These are phyloP conservation scores for Stegostoma tigrinum DNA, from an alignment of 2,113 vertebrate species.

Conservation along the genomic window DNA sequence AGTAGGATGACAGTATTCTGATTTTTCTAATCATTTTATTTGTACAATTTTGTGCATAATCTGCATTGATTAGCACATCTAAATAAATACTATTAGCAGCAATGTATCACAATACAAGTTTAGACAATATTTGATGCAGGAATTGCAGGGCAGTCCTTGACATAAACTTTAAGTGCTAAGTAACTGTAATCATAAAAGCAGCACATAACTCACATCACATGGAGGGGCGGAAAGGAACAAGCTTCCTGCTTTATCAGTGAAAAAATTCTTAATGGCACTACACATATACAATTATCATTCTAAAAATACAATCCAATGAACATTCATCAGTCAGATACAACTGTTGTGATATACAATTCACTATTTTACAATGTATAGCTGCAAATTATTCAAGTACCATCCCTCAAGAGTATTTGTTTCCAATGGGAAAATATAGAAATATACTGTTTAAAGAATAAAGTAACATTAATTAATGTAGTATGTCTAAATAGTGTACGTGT, in stretches of 20 bases:
- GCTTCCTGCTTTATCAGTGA: conserved; percentile 1
- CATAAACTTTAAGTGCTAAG: conserved; percentile 33
- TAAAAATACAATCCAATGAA: conserved; percentile 29
- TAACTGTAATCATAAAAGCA: conserved; percentile 31
- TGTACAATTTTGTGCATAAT: conserved; percentile 31
- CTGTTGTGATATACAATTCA: conserved; percentile 18
- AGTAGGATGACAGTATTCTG: not conserved
- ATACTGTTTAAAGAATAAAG: not conserved
- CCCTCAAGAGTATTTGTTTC: not conserved
- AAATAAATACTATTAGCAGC: conserved; percentile 36
- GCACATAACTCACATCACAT: conserved; percentile 18
- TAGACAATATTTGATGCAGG: conserved; percentile 36
- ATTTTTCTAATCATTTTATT: conserved; percentile 29
- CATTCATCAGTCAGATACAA: conserved; percentile 32
- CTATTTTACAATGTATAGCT: conserved; percentile 16
- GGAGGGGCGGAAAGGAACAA: not conserved
- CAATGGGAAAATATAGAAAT: conserved; percentile 3
- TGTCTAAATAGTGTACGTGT: not conserved
- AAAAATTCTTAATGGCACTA: conserved; percentile 30
- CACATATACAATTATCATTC: conserved; percentile 28
- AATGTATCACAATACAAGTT: conserved; percentile 35
- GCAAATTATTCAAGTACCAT: conserved; percentile 33
- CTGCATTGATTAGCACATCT: conserved; percentile 27
- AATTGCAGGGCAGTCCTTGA: not conserved
- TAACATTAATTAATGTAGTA: not conserved